These are phyloP conservation scores for Carapus acus DNA, from an alignment of 2,797 vertebrate genomes.

Conservation along the genomic window DNA sequence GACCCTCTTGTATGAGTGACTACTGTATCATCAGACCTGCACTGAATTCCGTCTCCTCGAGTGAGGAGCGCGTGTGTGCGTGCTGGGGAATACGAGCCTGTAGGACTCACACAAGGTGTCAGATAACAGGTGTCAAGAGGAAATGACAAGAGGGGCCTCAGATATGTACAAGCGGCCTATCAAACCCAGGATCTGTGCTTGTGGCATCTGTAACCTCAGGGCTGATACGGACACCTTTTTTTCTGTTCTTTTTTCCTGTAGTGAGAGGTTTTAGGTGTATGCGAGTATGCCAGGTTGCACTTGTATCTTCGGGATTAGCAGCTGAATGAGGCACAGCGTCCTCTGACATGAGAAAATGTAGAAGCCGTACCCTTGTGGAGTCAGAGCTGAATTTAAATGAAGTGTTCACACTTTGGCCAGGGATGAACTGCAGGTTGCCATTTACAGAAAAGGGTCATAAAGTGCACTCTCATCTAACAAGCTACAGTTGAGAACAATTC, in stretches of 20 bases:
- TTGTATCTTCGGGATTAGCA: not conserved
- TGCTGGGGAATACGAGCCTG: constrained; percentile 33
- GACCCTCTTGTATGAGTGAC: constrained; percentile 28
- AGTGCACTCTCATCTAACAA: not conserved
- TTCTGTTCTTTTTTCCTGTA: constrained; percentile 4
- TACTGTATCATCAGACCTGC: constrained; percentile 25
- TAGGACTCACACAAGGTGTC: constrained; percentile 37
- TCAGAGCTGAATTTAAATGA: no score
- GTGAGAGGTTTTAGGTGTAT: not conserved
- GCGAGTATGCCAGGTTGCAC: constrained; percentile 1
- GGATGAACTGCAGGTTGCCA: not conserved
- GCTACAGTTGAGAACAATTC: constrained; percentile 4
- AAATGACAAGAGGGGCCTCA: constrained; percentile 45
- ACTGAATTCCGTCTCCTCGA: constrained; percentile 22
- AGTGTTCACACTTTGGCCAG: no score
- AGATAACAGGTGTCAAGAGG: constrained; percentile 57
- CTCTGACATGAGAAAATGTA: no score
- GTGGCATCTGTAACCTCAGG: constrained; percentile 24
- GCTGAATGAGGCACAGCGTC: no score
- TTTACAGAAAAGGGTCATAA: not conserved
- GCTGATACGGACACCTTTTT: constrained; percentile 22
- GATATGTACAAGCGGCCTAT: constrained; percentile 33
- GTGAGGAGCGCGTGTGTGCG: constrained; percentile 21
- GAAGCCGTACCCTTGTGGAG: not conserved
- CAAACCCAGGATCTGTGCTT: constrained; percentile 40